These are phyloP conservation scores for Andricus quercusramuli DNA, from an alignment of 2,888 invertebrate species.

Conservation along the genomic window DNA sequence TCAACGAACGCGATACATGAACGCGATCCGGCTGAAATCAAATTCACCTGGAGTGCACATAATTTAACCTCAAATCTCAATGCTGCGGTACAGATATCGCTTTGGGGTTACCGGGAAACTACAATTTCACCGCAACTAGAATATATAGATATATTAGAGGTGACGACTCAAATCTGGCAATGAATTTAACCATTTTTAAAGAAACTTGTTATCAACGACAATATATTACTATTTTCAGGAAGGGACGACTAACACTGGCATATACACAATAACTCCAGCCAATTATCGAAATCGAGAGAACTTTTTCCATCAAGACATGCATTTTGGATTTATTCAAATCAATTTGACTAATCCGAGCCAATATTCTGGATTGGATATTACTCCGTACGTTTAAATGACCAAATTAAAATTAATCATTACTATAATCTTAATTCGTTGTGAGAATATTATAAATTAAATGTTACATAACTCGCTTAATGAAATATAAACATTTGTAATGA, in stretches of 20 bases:
- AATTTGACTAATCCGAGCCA: conserved; percentile 89
- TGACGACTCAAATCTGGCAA: conserved; percentile 56
- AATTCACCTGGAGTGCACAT: conserved; percentile 90
- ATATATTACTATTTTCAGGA: conserved; percentile 20
- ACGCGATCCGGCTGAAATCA: conserved; percentile 84
- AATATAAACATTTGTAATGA: not conserved
- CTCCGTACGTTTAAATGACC: conserved; percentile 85
- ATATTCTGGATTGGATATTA: conserved; percentile 83
- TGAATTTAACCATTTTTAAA: not conserved
- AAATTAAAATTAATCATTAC: conserved; percentile 1
- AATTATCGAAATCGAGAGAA: conserved; percentile 87
- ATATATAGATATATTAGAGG: conserved; percentile 88
- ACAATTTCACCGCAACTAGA: conserved; percentile 90
- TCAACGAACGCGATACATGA: conserved; percentile 86
- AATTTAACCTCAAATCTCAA: conserved; percentile 91
- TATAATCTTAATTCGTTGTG: not conserved
- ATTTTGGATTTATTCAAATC: conserved; percentile 93
- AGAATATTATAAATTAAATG: not conserved
- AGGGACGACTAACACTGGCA: conserved; percentile 83
- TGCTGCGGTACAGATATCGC: conserved; percentile 88
- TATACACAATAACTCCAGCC: conserved; percentile 86
- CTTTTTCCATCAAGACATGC: conserved; percentile 85
- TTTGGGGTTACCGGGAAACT: conserved; percentile 94
- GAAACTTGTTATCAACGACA: not conserved
- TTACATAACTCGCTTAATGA: not conserved